These are phyloP conservation scores for Chrysodeixis includens DNA, from an alignment of 2,888 invertebrate species.

Conservation along the genomic window DNA sequence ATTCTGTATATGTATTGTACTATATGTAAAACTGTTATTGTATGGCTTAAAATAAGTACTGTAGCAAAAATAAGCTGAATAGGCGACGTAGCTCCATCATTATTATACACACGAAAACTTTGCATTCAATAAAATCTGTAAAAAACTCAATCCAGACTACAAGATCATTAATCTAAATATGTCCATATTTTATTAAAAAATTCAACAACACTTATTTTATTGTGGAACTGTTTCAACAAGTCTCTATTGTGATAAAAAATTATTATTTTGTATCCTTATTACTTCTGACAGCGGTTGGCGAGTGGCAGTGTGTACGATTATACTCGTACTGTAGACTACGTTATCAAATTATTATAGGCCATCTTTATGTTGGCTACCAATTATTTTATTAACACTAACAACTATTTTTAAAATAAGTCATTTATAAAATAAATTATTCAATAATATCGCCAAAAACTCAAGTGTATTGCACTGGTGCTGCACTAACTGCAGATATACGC, in stretches of 20 bases:
- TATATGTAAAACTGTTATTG: constrained; percentile 74
- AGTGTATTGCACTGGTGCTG: constrained; percentile 85
- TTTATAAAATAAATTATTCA: constrained; percentile 78
- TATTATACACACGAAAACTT: constrained; percentile 68
- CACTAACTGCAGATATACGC: constrained; percentile 76
- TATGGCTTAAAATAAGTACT: constrained; percentile 82
- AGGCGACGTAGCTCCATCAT: constrained; percentile 74
- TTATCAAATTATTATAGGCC: constrained; percentile 79
- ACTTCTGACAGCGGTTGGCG: constrained; percentile 85
- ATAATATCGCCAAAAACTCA: constrained; percentile 72
- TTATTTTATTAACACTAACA: constrained; percentile 78
- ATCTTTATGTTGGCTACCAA: constrained; percentile 87
- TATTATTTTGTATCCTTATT: constrained; percentile 61
- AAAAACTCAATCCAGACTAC: constrained; percentile 89
- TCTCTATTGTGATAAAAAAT: constrained; percentile 86
- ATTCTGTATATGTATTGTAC: constrained; percentile 80
- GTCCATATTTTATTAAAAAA: constrained; percentile 87
- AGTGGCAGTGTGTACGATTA: constrained; percentile 82
- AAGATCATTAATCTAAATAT: constrained; percentile 88
- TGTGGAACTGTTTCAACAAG: constrained; percentile 87
- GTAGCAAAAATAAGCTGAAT: constrained; percentile 85
- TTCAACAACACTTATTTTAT: constrained; percentile 89
- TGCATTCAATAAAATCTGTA: constrained; percentile 86
- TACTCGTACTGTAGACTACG: constrained; percentile 66
- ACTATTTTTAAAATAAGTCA: constrained; percentile 67